Evolutionary conservation across 2,888 invertebrate species (phyloP).

Genomic region (Auanema sp.): DNA sequence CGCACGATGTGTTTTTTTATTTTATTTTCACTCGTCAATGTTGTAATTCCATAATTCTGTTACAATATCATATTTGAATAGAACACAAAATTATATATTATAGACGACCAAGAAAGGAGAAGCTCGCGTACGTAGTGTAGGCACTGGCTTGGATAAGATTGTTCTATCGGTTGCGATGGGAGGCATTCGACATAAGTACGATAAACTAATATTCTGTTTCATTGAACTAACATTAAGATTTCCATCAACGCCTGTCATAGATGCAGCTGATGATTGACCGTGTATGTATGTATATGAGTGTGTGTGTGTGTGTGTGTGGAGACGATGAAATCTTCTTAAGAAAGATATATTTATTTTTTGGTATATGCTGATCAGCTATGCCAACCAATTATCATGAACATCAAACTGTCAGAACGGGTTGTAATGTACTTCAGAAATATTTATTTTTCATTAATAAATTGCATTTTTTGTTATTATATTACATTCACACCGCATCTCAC

Average conservation of each 20-base stretch:
- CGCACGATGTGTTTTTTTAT: neutral
- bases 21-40: conserved; percentile 23
- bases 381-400: no score
- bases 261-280: neutral
- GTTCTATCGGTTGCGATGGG: conserved; percentile 54
- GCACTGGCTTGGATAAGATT: conserved; percentile 52
- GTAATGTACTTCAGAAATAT: no score
- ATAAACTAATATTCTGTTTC: no score
- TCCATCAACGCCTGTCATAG: neutral
- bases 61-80: conserved; percentile 8
- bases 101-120: conserved; percentile 29
- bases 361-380: no score
- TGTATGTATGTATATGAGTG: neutral
- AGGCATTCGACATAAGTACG: neutral
- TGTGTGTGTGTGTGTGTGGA: no score
- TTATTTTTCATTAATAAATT: no score
- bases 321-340: no score
- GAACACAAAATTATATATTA: no score
- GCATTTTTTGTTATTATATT: no score
- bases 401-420: no score
- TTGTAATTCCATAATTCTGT: neutral
- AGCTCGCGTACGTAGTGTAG: conserved; percentile 35
- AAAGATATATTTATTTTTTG: no score
- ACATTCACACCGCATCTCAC: no score
- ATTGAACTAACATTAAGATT: neutral